Base-by-base conservation (phyloP, 64 coral and sea anemone genomes). In the Montipora foliosa region DNA sequence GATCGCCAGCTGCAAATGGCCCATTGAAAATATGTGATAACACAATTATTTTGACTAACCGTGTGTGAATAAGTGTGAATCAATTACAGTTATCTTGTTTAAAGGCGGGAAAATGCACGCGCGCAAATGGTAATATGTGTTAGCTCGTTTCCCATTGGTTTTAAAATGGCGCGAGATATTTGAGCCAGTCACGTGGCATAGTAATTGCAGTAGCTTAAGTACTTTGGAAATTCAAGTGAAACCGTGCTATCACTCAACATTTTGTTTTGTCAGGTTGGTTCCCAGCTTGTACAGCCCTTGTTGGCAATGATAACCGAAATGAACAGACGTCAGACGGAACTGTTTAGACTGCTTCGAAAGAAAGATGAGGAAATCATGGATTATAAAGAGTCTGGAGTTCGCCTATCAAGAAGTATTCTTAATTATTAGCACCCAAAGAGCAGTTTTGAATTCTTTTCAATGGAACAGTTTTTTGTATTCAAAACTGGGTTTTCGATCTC, bases 351-450 rank as follows among this genome's bases (percentile, higher is more conserved):
- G 1, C 77, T 97, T 7, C 80, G 60, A 49, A 97, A 94, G 50
- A 97, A 97, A 94, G 95, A 97, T 67, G 59, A 82, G 25, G 92
- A 97, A 74, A 94, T 97, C 29, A 72, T 52, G 70, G 95, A 97
- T 51, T 97, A 97, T 67, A 97, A 94, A 49, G 95, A 91, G 15
- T 94, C 95, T 46, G 95, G 89, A 83, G 88, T 76, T 45, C 87
- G 87, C 15, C 77, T 97, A 60, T 94, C 95, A 74, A 83, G 88
- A 79, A 96, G 95, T 96, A 88, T 8, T 78, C 47, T 44, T 50
- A 5, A 22, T 21, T 24, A 7, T 0, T 71, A 71, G 21, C 68
- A 24, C 3, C 21, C 5, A 64, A 64, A 16, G 6, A 57, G 2
- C 53, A 57, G 8, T 64, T 64, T 64, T 64, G 4, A 64, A 16